phyloP scores from a whole-genome alignment of 2,888 invertebrate genomes.

The Leptinotarsa juncta region DNA sequence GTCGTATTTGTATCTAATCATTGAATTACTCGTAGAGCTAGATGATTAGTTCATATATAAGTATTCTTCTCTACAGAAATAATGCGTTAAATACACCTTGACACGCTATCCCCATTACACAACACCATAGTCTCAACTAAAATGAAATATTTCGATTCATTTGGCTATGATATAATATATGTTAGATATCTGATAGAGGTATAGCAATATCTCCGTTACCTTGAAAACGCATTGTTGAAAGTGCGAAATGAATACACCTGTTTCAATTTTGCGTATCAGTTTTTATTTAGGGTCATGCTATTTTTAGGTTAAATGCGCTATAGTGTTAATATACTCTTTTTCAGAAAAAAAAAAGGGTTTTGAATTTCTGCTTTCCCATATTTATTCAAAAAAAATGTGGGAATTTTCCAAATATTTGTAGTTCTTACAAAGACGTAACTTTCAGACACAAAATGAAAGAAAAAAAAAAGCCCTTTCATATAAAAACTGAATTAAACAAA shows the following conservation, averaged over 20 bases:
- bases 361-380: no score
- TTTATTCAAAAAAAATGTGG: no score
- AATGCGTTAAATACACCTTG: conserved; percentile 6
- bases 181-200: not conserved
- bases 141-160: not conserved
- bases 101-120: not conserved
- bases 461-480: no score
- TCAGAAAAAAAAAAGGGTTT: no score
- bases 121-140: not conserved
- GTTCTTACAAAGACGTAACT: no score
- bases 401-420: no score
- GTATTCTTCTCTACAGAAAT: not conserved
- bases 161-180: not conserved
- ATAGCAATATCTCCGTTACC: not conserved
- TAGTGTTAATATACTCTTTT: no score
- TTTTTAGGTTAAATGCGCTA: not conserved
- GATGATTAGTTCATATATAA: not conserved
- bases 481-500: no score
- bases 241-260: conserved; percentile 4
- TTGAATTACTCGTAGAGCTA: not conserved
- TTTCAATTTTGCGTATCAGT: not conserved
- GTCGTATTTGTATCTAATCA: no score
- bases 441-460: no score
- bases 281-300: not conserved
- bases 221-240: not conserved